A percentile compares a stretch with the other conserved stretches of the same genome.
phyloP scores from a whole-genome alignment of 1,140 invertebrate species.

The Ceratitis capitata region DNA sequence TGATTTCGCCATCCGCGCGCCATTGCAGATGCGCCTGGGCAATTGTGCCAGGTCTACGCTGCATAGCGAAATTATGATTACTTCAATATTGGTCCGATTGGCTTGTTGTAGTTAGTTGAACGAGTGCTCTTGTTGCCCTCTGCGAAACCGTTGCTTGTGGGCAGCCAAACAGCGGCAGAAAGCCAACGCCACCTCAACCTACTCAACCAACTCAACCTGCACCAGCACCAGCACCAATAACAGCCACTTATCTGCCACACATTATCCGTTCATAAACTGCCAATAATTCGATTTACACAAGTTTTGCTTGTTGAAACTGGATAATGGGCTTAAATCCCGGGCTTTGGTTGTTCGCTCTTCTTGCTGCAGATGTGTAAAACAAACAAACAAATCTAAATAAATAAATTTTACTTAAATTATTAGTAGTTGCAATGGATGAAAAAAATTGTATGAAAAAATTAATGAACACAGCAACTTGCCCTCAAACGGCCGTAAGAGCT shows the following conservation, averaged over 20 bases:
- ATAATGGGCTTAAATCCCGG: slow-evolving; percentile 31
- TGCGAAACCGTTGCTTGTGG: neutral
- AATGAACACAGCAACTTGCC: neutral
- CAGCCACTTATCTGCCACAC: slow-evolving; percentile 41
- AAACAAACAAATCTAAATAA: slow-evolving; percentile 44
- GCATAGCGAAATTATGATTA: slow-evolving; percentile 34
- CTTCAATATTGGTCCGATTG: slow-evolving; percentile 32
- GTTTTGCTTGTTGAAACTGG: slow-evolving; percentile 42
- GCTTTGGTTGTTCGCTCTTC: neutral
- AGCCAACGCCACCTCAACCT: no score
- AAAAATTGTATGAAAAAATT: slow-evolving; percentile 19
- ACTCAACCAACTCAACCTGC: no score
- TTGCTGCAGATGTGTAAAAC: slow-evolving; percentile 38
- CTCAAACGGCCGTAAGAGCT: no score
- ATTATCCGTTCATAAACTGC: slow-evolving; percentile 44
- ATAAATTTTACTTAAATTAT: slow-evolving; percentile 46
- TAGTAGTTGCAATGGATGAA: slow-evolving; percentile 26
- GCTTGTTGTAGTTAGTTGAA: slow-evolving; percentile 3
- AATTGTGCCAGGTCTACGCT: neutral
- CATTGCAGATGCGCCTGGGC: neutral
- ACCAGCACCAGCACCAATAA: slow-evolving; percentile 38
- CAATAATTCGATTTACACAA: slow-evolving; percentile 48
- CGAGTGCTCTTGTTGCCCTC: neutral
- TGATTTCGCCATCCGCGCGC: neutral
- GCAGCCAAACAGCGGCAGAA: slow-evolving; percentile 27